phyloP scores from a whole-genome alignment of 2,113 vertebrate species.

The Notiomystis cincta region DNA sequence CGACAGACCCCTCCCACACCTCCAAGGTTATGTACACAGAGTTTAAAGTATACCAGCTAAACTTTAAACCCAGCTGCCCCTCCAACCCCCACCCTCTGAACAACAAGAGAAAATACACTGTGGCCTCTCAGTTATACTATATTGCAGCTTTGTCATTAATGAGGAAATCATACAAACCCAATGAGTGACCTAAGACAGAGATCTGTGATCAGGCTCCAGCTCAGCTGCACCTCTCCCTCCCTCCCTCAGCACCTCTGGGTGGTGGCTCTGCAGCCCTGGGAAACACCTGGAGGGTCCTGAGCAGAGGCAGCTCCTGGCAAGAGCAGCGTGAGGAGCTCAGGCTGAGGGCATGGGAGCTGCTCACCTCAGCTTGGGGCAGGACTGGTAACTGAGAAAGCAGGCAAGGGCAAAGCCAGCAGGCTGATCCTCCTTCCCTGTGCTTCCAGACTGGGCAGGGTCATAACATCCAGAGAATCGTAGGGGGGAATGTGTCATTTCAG shows the following conservation, averaged over 20 bases:
- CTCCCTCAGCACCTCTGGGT: not conserved
- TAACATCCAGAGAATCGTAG: not conserved
- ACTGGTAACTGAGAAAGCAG: not conserved
- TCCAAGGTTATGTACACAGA: constrained; percentile 58
- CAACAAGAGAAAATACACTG: constrained; percentile 27
- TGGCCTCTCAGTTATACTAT: constrained; percentile 69
- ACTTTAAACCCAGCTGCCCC: constrained; percentile 53
- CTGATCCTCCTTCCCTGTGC: not conserved
- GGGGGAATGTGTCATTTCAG: not conserved
- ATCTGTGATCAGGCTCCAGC: constrained; percentile 16
- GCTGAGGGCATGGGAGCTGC: not conserved
- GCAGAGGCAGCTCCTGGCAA: not conserved
- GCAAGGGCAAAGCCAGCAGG: not conserved
- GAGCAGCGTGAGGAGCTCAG: not conserved
- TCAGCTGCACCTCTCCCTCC: constrained; percentile 41
- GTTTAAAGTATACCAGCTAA: constrained; percentile 66
- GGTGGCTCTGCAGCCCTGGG: not conserved
- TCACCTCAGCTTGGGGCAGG: not conserved
- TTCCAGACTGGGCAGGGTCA: not conserved
- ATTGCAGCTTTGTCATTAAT: constrained; percentile 72
- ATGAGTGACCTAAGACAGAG: constrained; percentile 31
- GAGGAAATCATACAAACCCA: constrained; percentile 50
- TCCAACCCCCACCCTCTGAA: constrained; percentile 7
- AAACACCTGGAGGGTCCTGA: not conserved
- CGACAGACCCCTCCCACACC: constrained; percentile 19